These are phyloP conservation scores for Pyxicephalus adspersus DNA, from an alignment of 2,113 vertebrate species.

Conservation along the genomic window DNA sequence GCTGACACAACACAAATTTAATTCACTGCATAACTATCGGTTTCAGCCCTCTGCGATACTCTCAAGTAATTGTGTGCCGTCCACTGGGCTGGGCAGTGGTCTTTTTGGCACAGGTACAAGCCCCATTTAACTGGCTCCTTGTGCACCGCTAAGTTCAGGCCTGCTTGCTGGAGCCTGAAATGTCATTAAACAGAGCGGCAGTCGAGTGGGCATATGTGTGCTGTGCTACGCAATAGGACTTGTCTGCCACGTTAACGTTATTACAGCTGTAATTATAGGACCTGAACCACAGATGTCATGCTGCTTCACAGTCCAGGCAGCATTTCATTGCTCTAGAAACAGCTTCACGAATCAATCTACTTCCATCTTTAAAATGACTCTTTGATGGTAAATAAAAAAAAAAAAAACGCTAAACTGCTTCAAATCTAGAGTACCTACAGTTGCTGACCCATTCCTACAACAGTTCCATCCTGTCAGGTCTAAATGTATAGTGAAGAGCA, in stretches of 20 bases:
- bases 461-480: too few species aligned
- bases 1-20: constrained; percentile 76
- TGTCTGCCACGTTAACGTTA: constrained; percentile 70
- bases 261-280: constrained; percentile 73
- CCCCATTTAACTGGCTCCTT: constrained; percentile 63
- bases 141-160: constrained; percentile 68
- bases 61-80: constrained; percentile 70
- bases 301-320: constrained; percentile 66
- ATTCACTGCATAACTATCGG: constrained; percentile 79
- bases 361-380: constrained; percentile 59
- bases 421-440: too few species aligned
- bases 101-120: constrained; percentile 72
- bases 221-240: constrained; percentile 64
- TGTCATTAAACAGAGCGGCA: constrained; percentile 67
- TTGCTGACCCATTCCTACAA: too few species aligned
- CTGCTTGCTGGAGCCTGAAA: constrained; percentile 72
- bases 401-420: too few species aligned
- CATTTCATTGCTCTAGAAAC: constrained; percentile 67
- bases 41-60: constrained; percentile 71
- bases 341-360: constrained; percentile 64
- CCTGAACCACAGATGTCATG: constrained; percentile 71
- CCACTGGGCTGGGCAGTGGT: constrained; percentile 71
- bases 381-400: too few species aligned
- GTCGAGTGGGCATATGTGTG: constrained; percentile 67
- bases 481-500: too few species aligned